Evolutionary conservation across 1,140 invertebrate species (phyloP), one percentile per base, ranked within the genome.

Genomic region (Bradysia coprophila): DNA sequence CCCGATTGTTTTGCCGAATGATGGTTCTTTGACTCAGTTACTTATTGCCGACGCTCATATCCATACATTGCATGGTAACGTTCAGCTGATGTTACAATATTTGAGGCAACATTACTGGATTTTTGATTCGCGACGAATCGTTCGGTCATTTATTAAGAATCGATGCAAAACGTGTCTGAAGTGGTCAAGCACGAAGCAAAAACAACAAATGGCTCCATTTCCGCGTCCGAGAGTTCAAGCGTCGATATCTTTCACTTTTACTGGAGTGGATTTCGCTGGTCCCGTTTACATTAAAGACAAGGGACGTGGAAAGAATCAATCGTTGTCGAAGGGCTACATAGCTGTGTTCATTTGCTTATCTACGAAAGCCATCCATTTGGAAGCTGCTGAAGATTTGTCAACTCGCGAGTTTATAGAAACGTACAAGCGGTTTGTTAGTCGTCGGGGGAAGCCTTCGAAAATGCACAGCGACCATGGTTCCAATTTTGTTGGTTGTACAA

Each of bases 401-500:
- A 34, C 47, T 2, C 44, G 49, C 6, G 31, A 42, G 2, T 62
- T 64, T 46, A 33, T 62, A 4, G 48, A 48, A 34, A 48, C 52
- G 2, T 43, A 64, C 15, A 38, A 51, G 19, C 32, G 59, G 19
- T 64, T 66, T 43, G 50, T 63, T 6, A 24, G 50, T 6, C 31
- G 52, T 10, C 33, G 59, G 41, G 55, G 58, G 15, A 42, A 51
- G 33, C 44, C 51, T 3, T 28, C 40, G 13, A 24, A 51, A 11
- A 43, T 61, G 21, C 45, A 47, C 31, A 50, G 45, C 19, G 60
- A 60, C 41, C 55, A 53, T 47, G 51, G 50, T n/a, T 56, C 50
- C 9, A 53, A 47, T 41, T 54, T 53, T 41, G 21, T 46, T 9
- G 50, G 50, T 8, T 28, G 6, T 28, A 13, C 24, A 28, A 28